Evolutionary conservation across 2,797 vertebrate genomes (phyloP).

Genomic region (Chaunax sp.): DNA sequence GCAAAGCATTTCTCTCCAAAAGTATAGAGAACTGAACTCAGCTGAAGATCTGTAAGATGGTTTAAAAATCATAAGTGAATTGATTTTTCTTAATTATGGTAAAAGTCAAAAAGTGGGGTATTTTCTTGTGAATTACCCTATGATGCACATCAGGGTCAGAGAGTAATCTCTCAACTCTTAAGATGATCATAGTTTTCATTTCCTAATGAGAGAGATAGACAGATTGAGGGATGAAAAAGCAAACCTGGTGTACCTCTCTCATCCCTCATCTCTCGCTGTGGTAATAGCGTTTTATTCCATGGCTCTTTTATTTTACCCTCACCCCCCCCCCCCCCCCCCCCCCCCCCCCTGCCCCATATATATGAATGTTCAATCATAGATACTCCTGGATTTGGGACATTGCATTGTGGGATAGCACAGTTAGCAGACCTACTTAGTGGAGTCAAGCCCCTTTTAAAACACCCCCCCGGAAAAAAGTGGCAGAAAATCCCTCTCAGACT

Average conservation of each 20-base stretch:
- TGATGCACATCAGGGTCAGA: conserved; percentile 59
- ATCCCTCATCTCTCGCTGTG: conserved; percentile 26
- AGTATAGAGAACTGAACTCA: conserved; percentile 49
- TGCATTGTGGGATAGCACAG: conserved; percentile 53
- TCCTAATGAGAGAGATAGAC: conserved; percentile 70
- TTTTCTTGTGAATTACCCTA: conserved; percentile 69
- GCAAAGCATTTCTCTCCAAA: conserved; percentile 36
- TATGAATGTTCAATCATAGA: conserved; percentile 56
- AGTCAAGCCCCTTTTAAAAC: conserved; percentile 62
- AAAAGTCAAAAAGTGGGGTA: conserved; percentile 70
- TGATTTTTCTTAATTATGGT: conserved; percentile 81
- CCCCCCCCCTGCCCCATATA: conserved; percentile 35
- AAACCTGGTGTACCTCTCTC: conserved; percentile 38
- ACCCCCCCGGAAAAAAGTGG: conserved; percentile 42
- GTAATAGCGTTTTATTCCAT: conserved; percentile 63
- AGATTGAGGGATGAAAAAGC: conserved; percentile 29
- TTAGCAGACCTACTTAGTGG: conserved; percentile 57
- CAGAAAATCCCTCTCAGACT: conserved; percentile 49
- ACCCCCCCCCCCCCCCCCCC: neutral
- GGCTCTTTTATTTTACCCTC: neutral
- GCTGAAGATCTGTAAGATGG: conserved; percentile 59
- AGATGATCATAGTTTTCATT: conserved; percentile 76
- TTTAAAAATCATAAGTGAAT: conserved; percentile 75
- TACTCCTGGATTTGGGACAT: conserved; percentile 58
- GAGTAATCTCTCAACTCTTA: conserved; percentile 71